These are phyloP conservation scores for Philantomba maxwellii DNA, from an alignment of 2,113 vertebrate species.

Conservation along the genomic window DNA sequence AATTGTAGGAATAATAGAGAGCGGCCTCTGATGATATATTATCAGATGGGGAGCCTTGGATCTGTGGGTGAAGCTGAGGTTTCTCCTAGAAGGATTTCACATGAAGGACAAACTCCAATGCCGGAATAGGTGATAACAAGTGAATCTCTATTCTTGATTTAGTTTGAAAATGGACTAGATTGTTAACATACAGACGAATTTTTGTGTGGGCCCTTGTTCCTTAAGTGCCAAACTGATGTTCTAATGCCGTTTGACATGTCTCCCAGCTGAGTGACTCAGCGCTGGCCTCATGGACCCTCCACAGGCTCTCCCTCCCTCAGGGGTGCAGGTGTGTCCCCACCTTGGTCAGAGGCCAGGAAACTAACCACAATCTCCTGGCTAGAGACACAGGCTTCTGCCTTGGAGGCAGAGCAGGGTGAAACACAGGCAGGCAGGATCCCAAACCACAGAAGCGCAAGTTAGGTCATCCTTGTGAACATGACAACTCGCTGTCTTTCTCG, in stretches of 20 bases:
- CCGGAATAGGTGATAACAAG: background rate
- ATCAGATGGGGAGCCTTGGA: too few relatives aligned
- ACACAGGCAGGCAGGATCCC: slow-evolving; percentile 52
- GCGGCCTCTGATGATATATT: background rate
- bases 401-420: slow-evolving; percentile 64
- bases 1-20: background rate
- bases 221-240: slow-evolving; percentile 49
- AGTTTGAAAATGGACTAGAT: background rate
- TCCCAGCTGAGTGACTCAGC: slow-evolving; percentile 58
- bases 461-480: slow-evolving; percentile 47
- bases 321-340: slow-evolving; percentile 68
- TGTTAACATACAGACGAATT: background rate
- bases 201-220: slow-evolving; percentile 24
- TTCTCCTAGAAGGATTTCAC: background rate
- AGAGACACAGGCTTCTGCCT: slow-evolving; percentile 53
- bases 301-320: slow-evolving; percentile 59
- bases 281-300: slow-evolving; percentile 41
- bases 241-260: slow-evolving; percentile 31
- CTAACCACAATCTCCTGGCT: slow-evolving; percentile 71
- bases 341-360: slow-evolving; percentile 71
- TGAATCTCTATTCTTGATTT: slow-evolving; percentile 12
- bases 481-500: slow-evolving; percentile 67
- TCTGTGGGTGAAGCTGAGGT: background rate
- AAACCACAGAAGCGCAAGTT: slow-evolving; percentile 67
- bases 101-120: background rate